These are phyloP conservation scores for Empidonax alnorum DNA, from an alignment of 2,113 vertebrate genomes.

Conservation along the genomic window DNA sequence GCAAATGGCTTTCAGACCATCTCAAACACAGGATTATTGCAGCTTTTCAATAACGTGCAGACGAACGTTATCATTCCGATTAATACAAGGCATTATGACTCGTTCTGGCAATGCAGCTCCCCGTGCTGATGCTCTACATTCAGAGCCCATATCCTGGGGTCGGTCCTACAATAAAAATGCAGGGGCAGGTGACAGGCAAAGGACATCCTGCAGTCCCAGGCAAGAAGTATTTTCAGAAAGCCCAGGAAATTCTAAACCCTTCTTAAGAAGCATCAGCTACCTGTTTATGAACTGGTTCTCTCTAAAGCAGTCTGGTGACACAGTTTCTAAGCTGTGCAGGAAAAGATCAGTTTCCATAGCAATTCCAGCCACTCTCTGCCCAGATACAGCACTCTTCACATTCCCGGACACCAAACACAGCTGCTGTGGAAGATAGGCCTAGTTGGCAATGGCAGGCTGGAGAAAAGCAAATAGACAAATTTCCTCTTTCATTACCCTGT, in stretches of 20 bases:
- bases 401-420: conserved; percentile 14
- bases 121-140: not conserved
- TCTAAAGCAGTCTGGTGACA: not conserved
- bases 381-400: not conserved
- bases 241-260: not conserved
- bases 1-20: not conserved
- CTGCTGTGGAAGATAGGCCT: not conserved
- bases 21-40: not conserved
- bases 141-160: not conserved
- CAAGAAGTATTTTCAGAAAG: not conserved
- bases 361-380: conserved; percentile 40
- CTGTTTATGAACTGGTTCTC: not conserved
- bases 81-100: not conserved
- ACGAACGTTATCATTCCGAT: not conserved
- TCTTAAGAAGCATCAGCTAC: not conserved
- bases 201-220: not conserved
- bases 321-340: not conserved
- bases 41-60: not conserved
- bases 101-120: not conserved
- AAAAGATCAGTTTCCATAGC: conserved; percentile 64
- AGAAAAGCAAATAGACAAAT: not conserved
- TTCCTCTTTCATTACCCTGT: not conserved
- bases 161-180: not conserved
- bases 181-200: not conserved
- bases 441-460: not conserved